Evolutionary conservation across 2,888 invertebrate genomes (phyloP).

Genomic region (Cryptocephalus moraei): DNA sequence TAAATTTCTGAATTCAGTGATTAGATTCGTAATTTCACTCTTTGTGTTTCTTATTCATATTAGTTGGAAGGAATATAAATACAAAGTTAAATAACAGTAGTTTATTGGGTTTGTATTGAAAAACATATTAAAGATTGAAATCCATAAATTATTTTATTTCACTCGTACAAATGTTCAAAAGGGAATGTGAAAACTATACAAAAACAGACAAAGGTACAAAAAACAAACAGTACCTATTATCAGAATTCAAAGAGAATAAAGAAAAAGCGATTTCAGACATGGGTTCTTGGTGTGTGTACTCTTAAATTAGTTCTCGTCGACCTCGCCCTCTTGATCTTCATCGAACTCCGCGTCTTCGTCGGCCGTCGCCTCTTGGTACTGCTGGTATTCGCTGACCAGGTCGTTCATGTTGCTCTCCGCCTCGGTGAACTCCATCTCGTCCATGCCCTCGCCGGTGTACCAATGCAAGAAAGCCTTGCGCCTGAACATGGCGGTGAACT

Average conservation of each 20-base stretch:
- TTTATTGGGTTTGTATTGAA: too few relatives aligned
- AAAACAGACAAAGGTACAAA: conserved; percentile 25
- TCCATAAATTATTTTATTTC: too few relatives aligned
- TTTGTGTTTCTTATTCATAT: too few relatives aligned
- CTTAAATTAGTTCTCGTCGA: conserved; percentile 48
- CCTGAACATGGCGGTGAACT: conserved; percentile 93
- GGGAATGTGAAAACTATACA: conserved; percentile 32
- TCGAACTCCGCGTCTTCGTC: conserved; percentile 77
- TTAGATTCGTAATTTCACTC: too few relatives aligned
- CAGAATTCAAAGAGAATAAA: conserved; percentile 6
- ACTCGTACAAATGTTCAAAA: conserved; percentile 9
- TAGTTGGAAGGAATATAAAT: too few relatives aligned
- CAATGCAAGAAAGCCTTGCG: conserved; percentile 96
- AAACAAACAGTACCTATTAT: conserved; percentile 18
- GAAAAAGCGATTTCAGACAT: conserved; percentile 14
- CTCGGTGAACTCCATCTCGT: conserved; percentile 95
- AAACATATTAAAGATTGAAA: too few relatives aligned
- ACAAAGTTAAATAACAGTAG: too few relatives aligned
- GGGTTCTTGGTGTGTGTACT: conserved; percentile 1
- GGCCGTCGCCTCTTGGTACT: conserved; percentile 84
- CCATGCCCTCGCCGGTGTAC: conserved; percentile 90
- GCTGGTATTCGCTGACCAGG: conserved; percentile 87
- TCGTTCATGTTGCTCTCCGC: conserved; percentile 95
- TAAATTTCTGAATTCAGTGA: too few relatives aligned
- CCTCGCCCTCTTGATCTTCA: conserved; percentile 63